Conservation (phyloP, 2,113 vertebrate genomes). For the Ciconia stormi region DNA sequence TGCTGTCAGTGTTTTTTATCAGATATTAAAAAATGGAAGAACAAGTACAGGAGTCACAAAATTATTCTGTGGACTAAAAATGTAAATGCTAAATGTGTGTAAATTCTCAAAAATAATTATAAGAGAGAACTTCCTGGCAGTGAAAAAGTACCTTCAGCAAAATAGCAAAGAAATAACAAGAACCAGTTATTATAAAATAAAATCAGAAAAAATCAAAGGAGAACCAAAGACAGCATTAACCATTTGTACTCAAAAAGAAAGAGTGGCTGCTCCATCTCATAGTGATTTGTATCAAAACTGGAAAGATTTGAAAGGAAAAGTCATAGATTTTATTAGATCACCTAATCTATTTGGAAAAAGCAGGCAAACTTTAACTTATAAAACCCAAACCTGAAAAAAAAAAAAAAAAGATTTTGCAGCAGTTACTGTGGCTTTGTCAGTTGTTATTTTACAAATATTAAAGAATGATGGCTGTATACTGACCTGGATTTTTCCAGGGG, state of each 20-base stretch:
- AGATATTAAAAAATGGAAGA: neutral
- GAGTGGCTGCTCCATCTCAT: rapidly evolving
- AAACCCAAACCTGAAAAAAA: rapidly evolving
- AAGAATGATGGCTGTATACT: neutral
- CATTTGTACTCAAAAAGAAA: neutral
- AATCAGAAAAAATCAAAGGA: neutral
- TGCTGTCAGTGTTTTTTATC: neutral
- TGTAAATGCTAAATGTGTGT: neutral
- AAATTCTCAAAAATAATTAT: neutral
- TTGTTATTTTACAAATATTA: neutral
- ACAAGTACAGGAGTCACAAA: neutral
- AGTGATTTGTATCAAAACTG: neutral
- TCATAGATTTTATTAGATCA: neutral
- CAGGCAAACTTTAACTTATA: neutral
- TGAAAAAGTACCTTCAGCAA: neutral
- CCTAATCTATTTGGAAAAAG: neutral
- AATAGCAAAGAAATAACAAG: neutral
- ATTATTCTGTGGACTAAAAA: neutral
- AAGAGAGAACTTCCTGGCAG: neutral
- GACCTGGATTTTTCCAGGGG: neutral
- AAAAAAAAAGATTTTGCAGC: neutral
- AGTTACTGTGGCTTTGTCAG: neutral
- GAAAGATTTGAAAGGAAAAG: neutral
- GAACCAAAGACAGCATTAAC: neutral
- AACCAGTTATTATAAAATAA: neutral